phyloP scores from a whole-genome alignment of 2,888 invertebrate genomes.

The Allygus modestus region DNA sequence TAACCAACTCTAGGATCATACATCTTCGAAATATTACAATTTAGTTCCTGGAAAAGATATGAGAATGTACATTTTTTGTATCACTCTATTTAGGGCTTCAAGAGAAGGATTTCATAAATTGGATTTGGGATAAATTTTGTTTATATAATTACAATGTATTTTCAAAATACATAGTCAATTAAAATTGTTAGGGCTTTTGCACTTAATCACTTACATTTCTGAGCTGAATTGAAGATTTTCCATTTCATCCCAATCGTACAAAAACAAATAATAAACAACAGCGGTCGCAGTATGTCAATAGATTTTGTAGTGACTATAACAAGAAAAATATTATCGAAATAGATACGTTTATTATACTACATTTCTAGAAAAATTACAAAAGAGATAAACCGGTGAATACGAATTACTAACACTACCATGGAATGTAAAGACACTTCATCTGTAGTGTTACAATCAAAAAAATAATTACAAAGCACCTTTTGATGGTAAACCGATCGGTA shows the following conservation, averaged over 20 bases:
- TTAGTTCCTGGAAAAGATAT: too few relatives aligned
- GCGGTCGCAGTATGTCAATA: not conserved
- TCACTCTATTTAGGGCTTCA: too few relatives aligned
- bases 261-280: not conserved
- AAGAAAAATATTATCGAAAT: constrained; percentile 49
- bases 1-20: too few relatives aligned
- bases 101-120: too few relatives aligned
- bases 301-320: not conserved
- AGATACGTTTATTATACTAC: constrained; percentile 29
- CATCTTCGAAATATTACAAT: too few relatives aligned
- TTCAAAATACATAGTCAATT: too few relatives aligned
- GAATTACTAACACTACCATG: constrained; percentile 53
- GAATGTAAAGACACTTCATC: constrained; percentile 59
- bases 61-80: too few relatives aligned
- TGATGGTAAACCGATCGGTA: constrained; percentile 10
- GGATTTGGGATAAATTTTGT: too few relatives aligned
- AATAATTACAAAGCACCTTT: constrained; percentile 56
- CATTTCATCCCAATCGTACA: not conserved
- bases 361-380: constrained; percentile 56
- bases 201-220: too few relatives aligned
- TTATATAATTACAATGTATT: too few relatives aligned
- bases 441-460: constrained; percentile 52
- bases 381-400: constrained; percentile 38
- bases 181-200: too few relatives aligned
- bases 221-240: not conserved